These are phyloP conservation scores for Chrysopilus asiliformis DNA, from an alignment of 2,888 invertebrate species.

Conservation along the genomic window DNA sequence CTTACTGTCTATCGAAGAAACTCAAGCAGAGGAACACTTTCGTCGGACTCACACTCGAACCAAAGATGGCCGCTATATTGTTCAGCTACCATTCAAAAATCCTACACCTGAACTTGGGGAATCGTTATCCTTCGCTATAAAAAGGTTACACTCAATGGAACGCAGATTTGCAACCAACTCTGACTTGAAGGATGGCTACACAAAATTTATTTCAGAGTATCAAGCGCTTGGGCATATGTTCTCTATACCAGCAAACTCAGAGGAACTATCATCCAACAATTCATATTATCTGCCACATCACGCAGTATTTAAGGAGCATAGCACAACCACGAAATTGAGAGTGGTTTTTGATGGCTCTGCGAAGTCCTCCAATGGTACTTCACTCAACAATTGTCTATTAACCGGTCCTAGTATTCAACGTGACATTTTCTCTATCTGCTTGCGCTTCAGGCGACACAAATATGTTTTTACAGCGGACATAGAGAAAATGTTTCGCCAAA, in stretches of 20 bases:
- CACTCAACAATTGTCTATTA: slow-evolving; percentile 4
- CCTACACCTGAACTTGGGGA: background rate
- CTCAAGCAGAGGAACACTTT: background rate
- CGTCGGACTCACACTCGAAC: too few relatives aligned
- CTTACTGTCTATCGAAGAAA: background rate
- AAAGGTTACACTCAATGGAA: background rate
- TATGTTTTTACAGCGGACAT: slow-evolving; percentile 5
- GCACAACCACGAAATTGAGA: slow-evolving; percentile 6
- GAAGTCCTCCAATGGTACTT: background rate
- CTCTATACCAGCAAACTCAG: too few relatives aligned
- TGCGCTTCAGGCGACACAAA: slow-evolving; percentile 1
- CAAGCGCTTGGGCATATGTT: too few relatives aligned
- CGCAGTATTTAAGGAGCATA: too few relatives aligned
- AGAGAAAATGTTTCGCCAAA: slow-evolving; percentile 7
- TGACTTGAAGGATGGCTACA: too few relatives aligned
- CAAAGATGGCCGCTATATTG: background rate
- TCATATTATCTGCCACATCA: too few relatives aligned
- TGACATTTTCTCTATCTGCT: background rate
- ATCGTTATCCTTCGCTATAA: background rate
- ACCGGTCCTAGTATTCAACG: slow-evolving; percentile 3
- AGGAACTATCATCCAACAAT: too few relatives aligned
- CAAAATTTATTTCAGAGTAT: too few relatives aligned
- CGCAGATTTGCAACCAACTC: background rate
- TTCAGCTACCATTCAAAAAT: background rate
- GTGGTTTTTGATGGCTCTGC: slow-evolving; percentile 7